Conservation (phyloP, 92 coral and sea anemone species). For the Epizoanthus rinbou region DNA sequence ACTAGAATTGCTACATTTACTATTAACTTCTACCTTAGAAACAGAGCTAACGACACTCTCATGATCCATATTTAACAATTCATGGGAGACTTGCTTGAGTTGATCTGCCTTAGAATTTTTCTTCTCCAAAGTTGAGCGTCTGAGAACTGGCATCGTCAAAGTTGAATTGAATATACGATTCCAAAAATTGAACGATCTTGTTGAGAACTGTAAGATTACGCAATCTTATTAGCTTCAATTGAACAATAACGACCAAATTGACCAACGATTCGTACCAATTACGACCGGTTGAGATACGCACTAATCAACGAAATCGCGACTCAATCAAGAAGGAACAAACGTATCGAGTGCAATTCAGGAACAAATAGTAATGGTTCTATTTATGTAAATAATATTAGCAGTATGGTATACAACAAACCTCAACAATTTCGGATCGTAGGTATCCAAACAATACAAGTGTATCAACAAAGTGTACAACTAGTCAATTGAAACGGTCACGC, state of each 20-base stretch:
- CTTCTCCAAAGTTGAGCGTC: neutral
- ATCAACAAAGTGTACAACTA: neutral
- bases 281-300: neutral
- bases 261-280: neutral
- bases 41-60: neutral
- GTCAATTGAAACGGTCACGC: neutral
- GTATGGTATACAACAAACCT: neutral
- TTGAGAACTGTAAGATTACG: neutral
- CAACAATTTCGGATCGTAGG: neutral
- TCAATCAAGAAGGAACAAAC: neutral
- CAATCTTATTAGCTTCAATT: neutral
- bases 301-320: neutral
- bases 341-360: neutral
- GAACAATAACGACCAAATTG: neutral
- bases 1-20: neutral
- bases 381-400: neutral
- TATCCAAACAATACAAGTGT: neutral
- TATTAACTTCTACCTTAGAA: neutral
- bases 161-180: neutral
- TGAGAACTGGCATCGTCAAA: neutral
- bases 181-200: neutral
- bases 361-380: neutral
- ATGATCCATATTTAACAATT: neutral
- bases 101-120: neutral
- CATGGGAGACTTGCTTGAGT: neutral